phyloP scores from a whole-genome alignment of 1,140 invertebrate species.

The Megalopta genalis region DNA sequence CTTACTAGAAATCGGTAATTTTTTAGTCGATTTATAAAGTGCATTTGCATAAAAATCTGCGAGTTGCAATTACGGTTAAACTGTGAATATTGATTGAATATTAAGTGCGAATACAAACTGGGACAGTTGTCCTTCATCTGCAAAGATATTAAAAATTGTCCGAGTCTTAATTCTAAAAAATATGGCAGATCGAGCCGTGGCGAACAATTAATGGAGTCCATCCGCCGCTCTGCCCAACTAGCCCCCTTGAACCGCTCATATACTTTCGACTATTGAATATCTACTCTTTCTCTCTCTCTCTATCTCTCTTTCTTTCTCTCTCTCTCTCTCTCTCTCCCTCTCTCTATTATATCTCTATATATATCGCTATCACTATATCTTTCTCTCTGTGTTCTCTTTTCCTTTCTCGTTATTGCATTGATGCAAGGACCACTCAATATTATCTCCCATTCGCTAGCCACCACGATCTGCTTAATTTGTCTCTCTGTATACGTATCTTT shows the following conservation, averaged over 20 bases:
- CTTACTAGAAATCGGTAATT: too few relatives aligned
- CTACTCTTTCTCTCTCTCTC: not conserved
- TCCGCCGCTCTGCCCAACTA: slow-evolving; percentile 12
- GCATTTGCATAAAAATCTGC: too few relatives aligned
- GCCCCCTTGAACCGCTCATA: slow-evolving; percentile 60
- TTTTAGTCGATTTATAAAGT: too few relatives aligned
- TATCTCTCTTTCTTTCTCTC: not conserved
- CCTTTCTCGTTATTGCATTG: slow-evolving; percentile 72
- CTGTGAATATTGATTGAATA: too few relatives aligned
- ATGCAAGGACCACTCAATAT: slow-evolving; percentile 80
- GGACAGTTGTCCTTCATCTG: too few relatives aligned
- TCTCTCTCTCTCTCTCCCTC: slow-evolving; percentile 8
- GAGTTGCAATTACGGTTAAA: too few relatives aligned
- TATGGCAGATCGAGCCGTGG: slow-evolving; percentile 32
- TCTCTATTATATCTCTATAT: slow-evolving; percentile 21
- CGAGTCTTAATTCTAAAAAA: too few relatives aligned
- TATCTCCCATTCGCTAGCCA: slow-evolving; percentile 78
- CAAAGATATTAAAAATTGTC: too few relatives aligned
- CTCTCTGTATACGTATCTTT: slow-evolving; percentile 72
- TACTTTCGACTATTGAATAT: slow-evolving; percentile 61
- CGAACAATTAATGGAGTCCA: slow-evolving; percentile 19
- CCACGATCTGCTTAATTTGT: slow-evolving; percentile 78
- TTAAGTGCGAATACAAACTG: too few relatives aligned
- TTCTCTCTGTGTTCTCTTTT: slow-evolving; percentile 68
- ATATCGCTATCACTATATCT: slow-evolving; percentile 5